These are phyloP conservation scores for Hylia prasina DNA, from an alignment of 2,113 vertebrate genomes.

Conservation along the genomic window DNA sequence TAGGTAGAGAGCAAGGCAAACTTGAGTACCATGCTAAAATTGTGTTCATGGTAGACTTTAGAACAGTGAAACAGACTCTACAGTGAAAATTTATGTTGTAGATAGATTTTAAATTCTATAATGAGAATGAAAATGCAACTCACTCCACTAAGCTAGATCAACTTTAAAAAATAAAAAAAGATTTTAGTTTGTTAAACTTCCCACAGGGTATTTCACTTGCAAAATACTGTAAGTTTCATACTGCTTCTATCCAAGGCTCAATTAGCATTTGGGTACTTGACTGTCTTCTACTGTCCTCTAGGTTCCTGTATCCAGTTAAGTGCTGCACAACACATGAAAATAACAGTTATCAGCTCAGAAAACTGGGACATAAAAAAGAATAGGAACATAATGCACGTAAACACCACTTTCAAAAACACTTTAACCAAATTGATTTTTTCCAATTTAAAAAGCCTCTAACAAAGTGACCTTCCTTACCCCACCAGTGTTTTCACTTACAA, in stretches of 20 bases:
- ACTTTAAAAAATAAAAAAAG: background rate
- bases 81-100: background rate
- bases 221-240: background rate
- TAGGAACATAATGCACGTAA: background rate
- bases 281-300: background rate
- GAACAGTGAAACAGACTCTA: background rate
- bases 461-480: background rate
- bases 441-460: background rate
- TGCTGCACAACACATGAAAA: background rate
- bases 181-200: background rate
- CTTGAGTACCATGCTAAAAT: background rate
- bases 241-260: background rate
- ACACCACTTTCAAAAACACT: background rate
- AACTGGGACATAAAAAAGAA: background rate
- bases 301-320: background rate
- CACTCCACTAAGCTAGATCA: background rate
- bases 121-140: background rate
- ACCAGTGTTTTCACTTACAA: background rate
- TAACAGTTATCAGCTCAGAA: background rate
- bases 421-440: background rate
- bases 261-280: background rate
- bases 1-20: background rate
- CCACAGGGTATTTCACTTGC: background rate
- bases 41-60: background rate
- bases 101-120: background rate